Base-by-base conservation (phyloP, 1,140 invertebrate species). In the Tribolium madens region DNA sequence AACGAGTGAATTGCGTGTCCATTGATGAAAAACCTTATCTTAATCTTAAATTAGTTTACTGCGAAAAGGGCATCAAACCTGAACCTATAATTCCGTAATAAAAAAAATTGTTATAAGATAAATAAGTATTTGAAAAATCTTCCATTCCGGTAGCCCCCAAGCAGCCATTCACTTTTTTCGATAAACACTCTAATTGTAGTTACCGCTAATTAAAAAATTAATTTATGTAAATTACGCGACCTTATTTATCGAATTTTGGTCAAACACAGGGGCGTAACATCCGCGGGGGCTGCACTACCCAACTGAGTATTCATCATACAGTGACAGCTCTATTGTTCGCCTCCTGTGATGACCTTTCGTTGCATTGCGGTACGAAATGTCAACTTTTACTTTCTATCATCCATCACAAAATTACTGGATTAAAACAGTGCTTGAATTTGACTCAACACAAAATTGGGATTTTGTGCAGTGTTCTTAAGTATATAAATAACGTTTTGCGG, bases 281-380 rank as follows among this genome's bases (percentile, higher is more conserved):
- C 2, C 26, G 26, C 26, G 26, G 26, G 26, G 26, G 26, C 6
- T 31, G 26, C n/a, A 42, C 36, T n/a, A 31, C 26, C 26, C 6
- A 31, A 31, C 36, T n/a, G 9, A 4, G 9, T n/a, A 47, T 47
- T 47, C 46, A 47, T 47, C 46, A 47, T 4, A n/a, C 46, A 9
- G 50, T 15, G 12, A 14, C 50, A 15, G 50, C 50, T 2, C 17
- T 3, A 57, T 57, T 57, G 52, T 57, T 57, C 52, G 6, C 4
- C 14, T 10, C 21, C 52, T 12, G 1, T 18, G n/a, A 9, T 57
- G 52, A 57, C 52, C 52, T 57, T 57, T 53, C 3, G 6, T 3
- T 42, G 52, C 52, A n/a, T 57, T 57, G 52, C 52, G 50, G 18
- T 57, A 57, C 52, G 52, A 57, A 57, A 57, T 57, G 52, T 57